Evolutionary conservation across 2,888 invertebrate genomes (phyloP).

Genomic region (Brachynemurus nebulosus): DNA sequence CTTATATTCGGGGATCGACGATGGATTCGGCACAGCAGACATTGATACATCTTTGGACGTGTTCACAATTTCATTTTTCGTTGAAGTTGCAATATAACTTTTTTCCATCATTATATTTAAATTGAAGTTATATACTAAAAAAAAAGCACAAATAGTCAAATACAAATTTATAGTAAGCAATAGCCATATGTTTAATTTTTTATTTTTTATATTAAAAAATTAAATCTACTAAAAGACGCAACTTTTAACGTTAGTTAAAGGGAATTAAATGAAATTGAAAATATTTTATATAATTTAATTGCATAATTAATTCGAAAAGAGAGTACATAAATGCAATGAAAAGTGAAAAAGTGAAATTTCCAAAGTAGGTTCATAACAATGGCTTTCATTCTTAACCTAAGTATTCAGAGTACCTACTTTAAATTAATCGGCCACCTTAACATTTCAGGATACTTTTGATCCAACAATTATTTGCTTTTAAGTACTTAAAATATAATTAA

Average conservation of each 20-base stretch:
- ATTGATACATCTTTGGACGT: not conserved
- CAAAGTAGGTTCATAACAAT: not conserved
- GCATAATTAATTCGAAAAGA: not conserved
- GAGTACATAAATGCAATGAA: not conserved
- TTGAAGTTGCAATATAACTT: not conserved
- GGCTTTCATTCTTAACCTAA: conserved; percentile 1
- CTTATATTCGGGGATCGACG: not conserved
- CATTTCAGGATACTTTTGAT: no score
- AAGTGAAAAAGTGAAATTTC: conserved; percentile 1
- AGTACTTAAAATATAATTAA: conserved; percentile 1
- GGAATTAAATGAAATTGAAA: no score
- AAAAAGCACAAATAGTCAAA: no score
- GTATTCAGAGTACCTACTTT: not conserved
- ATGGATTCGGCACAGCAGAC: no score
- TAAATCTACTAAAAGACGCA: no score
- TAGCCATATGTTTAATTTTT: no score
- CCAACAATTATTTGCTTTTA: not conserved
- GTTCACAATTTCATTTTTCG: conserved; percentile 1
- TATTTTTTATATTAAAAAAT: no score
- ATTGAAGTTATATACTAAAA: no score
- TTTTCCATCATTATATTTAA: conserved; percentile 6
- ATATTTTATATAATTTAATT: no score
- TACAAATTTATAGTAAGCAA: no score
- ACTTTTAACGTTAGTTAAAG: no score
- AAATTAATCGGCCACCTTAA: not conserved